Percentiles rank a stretch among this genome's conserved stretches.
Conservation (phyloP, 2,797 vertebrate species). For the Dipus sagitta region DNA sequence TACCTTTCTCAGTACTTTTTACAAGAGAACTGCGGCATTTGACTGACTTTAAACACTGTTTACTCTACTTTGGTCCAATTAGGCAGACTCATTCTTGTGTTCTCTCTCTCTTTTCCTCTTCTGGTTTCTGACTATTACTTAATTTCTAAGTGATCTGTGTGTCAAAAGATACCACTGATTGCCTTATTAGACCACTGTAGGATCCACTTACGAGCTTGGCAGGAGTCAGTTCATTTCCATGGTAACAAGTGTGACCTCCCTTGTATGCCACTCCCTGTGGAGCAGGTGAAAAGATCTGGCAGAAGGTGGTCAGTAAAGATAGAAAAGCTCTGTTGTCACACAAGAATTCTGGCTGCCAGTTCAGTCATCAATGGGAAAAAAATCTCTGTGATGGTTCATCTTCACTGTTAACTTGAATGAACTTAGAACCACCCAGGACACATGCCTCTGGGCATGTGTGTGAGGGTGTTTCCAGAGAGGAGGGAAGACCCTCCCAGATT, state of each 20-base stretch:
- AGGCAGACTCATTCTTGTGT: neutral
- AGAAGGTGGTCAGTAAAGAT: constrained; percentile 81
- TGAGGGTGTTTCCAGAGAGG: neutral
- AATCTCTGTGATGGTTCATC: neutral
- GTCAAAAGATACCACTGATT: constrained; percentile 83
- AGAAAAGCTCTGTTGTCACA: constrained; percentile 83
- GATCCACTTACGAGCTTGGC: constrained; percentile 82
- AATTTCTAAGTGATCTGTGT: constrained; percentile 84
- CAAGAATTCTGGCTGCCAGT: constrained; percentile 75
- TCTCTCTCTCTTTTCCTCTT: neutral
- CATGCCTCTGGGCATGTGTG: neutral
- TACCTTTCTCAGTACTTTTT: neutral
- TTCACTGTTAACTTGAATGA: neutral
- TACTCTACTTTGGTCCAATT: neutral
- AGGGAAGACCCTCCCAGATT: neutral
- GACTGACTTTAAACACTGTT: neutral
- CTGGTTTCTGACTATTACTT: constrained; percentile 81
- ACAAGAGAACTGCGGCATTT: neutral
- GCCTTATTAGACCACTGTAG: constrained; percentile 80
- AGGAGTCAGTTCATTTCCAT: constrained; percentile 84
- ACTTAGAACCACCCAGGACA: neutral
- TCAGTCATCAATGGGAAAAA: constrained; percentile 76
- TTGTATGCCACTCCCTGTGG: constrained; percentile 76
- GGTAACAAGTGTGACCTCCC: constrained; percentile 84
- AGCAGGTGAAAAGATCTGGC: constrained; percentile 83